Conservation (phyloP, 2,888 invertebrate genomes). For the Dryomyza anilis region DNA sequence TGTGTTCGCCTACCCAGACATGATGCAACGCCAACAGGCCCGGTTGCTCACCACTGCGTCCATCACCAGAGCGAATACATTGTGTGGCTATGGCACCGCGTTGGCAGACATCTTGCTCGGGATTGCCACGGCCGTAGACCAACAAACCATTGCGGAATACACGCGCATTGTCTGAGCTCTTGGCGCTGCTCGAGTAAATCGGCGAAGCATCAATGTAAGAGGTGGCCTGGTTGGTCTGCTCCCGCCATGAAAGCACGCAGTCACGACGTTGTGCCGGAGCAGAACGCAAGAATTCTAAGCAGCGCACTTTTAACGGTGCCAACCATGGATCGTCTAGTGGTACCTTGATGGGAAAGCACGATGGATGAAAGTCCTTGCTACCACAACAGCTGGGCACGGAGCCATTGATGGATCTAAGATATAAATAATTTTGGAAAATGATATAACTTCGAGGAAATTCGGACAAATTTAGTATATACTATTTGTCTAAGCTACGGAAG, state of each 20-base stretch:
- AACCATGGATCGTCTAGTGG: conserved; percentile 75
- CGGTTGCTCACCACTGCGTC: conserved; percentile 80
- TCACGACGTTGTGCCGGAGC: conserved; percentile 80
- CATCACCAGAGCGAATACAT: conserved; percentile 81
- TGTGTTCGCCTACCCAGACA: conserved; percentile 62
- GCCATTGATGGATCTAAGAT: conserved; percentile 69
- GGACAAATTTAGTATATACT: not conserved
- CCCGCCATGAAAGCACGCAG: conserved; percentile 81
- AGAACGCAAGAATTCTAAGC: conserved; percentile 83
- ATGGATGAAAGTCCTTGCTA: conserved; percentile 72
- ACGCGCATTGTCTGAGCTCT: conserved; percentile 75
- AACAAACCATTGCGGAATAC: conserved; percentile 75
- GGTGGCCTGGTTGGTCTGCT: conserved; percentile 84
- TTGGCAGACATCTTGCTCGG: conserved; percentile 73
- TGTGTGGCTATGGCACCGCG: conserved; percentile 74
- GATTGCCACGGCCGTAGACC: conserved; percentile 71
- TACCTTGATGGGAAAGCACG: conserved; percentile 82
- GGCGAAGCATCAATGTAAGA: conserved; percentile 82
- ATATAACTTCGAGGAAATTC: not conserved
- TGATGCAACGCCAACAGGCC: conserved; percentile 63
- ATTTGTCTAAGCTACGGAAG: too few species aligned
- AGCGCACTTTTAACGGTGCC: conserved; percentile 72
- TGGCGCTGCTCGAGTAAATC: conserved; percentile 78
- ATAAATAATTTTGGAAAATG: not conserved
- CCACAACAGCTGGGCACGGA: conserved; percentile 79